These are phyloP conservation scores for Melanerpes aurifrons DNA, from an alignment of 2,113 vertebrate genomes.

Conservation along the genomic window DNA sequence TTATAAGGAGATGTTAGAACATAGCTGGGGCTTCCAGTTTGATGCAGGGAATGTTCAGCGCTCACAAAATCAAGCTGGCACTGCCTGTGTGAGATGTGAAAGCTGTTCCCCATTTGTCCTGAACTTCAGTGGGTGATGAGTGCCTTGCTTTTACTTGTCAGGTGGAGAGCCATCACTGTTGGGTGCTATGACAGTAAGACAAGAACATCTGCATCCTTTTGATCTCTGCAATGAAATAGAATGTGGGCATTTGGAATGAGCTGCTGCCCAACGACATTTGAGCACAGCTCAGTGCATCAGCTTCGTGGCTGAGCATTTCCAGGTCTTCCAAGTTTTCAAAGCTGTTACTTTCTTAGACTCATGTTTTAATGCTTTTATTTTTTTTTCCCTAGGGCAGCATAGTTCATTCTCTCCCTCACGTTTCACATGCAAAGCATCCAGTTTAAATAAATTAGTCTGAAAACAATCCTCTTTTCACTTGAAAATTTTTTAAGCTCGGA, in stretches of 20 bases:
- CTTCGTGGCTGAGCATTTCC: background rate
- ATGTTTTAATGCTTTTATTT: background rate
- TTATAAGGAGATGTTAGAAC: background rate
- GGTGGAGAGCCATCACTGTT: background rate
- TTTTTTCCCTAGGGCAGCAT: conserved; percentile 6
- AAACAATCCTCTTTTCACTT: conserved; percentile 76
- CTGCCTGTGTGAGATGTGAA: background rate
- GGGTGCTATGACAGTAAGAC: background rate
- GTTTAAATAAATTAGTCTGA: conserved; percentile 78
- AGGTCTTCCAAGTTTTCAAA: background rate
- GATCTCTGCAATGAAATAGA: background rate
- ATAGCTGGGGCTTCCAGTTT: background rate
- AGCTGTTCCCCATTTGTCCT: background rate
- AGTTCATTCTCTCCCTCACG: background rate
- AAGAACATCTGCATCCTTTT: background rate
- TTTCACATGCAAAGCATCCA: conserved; percentile 72
- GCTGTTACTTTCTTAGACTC: background rate
- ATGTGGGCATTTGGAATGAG: background rate
- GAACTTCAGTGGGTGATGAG: fast-evolving
- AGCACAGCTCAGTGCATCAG: background rate
- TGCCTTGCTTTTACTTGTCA: fast-evolving
- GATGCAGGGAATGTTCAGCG: background rate
- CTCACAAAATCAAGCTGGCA: background rate
- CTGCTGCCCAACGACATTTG: background rate
- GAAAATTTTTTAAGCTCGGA: conserved; percentile 71